Conservation (phyloP, 2,113 vertebrate genomes). For the Tonatia bakeri region DNA sequence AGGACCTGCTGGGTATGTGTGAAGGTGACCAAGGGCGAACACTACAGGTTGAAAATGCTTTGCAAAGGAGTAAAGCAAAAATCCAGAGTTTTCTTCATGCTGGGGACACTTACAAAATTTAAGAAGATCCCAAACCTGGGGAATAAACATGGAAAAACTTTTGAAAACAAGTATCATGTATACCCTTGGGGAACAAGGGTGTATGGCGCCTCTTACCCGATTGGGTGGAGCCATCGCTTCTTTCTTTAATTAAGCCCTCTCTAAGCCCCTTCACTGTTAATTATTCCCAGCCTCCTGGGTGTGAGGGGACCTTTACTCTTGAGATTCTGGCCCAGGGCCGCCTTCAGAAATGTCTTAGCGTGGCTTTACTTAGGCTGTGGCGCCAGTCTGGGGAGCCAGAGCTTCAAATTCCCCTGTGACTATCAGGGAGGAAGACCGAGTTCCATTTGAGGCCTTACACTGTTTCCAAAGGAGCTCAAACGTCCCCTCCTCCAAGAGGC, state of each 20-base stretch:
- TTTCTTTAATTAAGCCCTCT: constrained; percentile 52
- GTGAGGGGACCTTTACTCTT: neutral
- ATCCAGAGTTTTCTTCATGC: neutral
- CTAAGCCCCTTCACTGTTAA: constrained; percentile 22
- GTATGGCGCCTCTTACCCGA: neutral
- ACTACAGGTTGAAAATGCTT: neutral
- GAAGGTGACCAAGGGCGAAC: neutral
- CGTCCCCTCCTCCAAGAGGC: neutral
- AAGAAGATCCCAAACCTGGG: neutral
- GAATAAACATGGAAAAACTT: constrained; percentile 10
- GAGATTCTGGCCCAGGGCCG: neutral
- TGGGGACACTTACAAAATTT: neutral
- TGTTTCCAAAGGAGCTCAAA: neutral
- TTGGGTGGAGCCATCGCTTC: neutral
- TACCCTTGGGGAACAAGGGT: neutral
- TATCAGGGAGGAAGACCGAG: neutral
- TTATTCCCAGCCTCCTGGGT: constrained; percentile 48
- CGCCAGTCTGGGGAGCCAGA: neutral
- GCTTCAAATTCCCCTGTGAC: neutral
- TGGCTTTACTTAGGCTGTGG: neutral
- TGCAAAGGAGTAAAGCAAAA: neutral
- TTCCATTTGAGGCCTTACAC: neutral
- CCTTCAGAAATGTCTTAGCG: neutral
- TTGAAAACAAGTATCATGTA: neutral
- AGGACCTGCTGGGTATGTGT: neutral